These are phyloP conservation scores for Aurelia sp. DNA, from an alignment of 30 jellyfish, hydroid and myxozoan genomes.

Conservation along the genomic window DNA sequence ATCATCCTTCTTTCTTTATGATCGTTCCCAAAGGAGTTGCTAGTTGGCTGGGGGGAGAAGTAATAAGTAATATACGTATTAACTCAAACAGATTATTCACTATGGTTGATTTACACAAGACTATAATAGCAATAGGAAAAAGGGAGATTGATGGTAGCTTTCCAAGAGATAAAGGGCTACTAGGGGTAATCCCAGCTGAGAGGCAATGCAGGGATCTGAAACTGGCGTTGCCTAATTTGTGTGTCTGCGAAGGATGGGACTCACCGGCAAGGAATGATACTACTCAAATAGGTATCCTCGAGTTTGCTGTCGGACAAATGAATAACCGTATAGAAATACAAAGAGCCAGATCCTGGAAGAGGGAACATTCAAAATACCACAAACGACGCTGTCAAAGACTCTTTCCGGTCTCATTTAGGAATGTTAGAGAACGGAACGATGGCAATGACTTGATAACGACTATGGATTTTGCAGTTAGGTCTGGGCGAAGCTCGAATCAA, in stretches of 20 bases:
- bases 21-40: slow-evolving; percentile 72
- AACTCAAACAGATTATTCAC: slow-evolving; percentile 80
- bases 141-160: not conserved
- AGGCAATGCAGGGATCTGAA: slow-evolving; percentile 74
- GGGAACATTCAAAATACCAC: not conserved
- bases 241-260: slow-evolving; percentile 93
- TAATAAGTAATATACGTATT: slow-evolving; percentile 52
- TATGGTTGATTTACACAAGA: slow-evolving; percentile 76
- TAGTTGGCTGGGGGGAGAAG: slow-evolving; percentile 65
- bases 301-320: slow-evolving; percentile 87
- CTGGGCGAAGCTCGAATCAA: slow-evolving; percentile 80
- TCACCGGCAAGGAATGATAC: slow-evolving; percentile 73
- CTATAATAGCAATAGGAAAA: slow-evolving; percentile 40
- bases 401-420: slow-evolving; percentile 53
- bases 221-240: slow-evolving; percentile 77
- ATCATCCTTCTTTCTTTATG: slow-evolving; percentile 90
- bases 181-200: slow-evolving; percentile 42
- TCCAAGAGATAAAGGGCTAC: slow-evolving; percentile 35
- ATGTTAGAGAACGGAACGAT: slow-evolving; percentile 73
- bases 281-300: slow-evolving; percentile 65
- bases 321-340: slow-evolving; percentile 70
- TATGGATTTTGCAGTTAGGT: slow-evolving; percentile 57
- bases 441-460: slow-evolving; percentile 67
- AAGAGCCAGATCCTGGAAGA: not conserved
- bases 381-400: slow-evolving; percentile 59